phyloP scores from a whole-genome alignment of 1,140 invertebrate genomes.

The Trichonephila clavata region DNA sequence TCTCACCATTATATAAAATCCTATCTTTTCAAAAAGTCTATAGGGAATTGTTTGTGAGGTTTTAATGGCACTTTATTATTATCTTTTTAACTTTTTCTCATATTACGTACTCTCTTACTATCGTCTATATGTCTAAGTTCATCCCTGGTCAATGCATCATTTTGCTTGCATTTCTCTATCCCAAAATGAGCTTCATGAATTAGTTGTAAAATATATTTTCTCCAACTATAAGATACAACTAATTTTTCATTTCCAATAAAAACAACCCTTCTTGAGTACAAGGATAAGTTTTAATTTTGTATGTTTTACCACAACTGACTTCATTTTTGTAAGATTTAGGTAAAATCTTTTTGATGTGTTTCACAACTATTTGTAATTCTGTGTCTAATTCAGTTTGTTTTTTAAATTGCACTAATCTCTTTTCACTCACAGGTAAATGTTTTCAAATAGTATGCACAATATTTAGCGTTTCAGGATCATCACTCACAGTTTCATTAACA shows the following conservation, averaged over 20 bases:
- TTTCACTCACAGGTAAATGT: conserved; percentile 56
- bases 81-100: too few relatives aligned
- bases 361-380: conserved; percentile 49
- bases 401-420: conserved; percentile 26
- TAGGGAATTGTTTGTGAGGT: too few relatives aligned
- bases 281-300: background rate
- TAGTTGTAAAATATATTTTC: conserved; percentile 78
- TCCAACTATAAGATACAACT: conserved; percentile 77
- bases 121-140: background rate
- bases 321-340: background rate
- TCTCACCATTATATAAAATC: too few relatives aligned
- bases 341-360: background rate
- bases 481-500: conserved; percentile 33
- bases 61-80: too few relatives aligned
- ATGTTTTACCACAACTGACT: background rate
- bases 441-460: conserved; percentile 56
- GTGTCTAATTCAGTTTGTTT: conserved; percentile 29
- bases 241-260: background rate
- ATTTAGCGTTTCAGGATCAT: conserved; percentile 68
- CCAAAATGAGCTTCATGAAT: conserved; percentile 77
- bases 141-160: conserved; percentile 24
- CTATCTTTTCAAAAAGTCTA: too few relatives aligned
- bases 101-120: too few relatives aligned
- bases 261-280: too few relatives aligned
- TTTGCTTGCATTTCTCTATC: conserved; percentile 23